phyloP scores from a whole-genome alignment of 2,888 invertebrate genomes.

The Acronicta psi region DNA sequence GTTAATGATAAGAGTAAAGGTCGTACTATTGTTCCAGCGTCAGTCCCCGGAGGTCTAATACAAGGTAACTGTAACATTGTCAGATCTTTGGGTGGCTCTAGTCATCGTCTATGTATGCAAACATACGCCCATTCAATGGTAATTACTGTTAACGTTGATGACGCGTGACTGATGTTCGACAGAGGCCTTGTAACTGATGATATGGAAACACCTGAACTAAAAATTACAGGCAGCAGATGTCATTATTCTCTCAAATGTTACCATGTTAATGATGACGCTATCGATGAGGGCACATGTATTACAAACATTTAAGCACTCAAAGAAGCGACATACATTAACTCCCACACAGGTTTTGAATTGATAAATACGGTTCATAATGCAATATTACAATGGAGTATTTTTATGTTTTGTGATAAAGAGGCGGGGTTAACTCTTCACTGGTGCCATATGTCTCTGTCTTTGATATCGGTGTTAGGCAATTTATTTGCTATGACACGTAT shows the following conservation, averaged over 20 bases:
- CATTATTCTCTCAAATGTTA: conserved; percentile 53
- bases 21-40: conserved; percentile 74
- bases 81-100: conserved; percentile 55
- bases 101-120: conserved; percentile 55
- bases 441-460: conserved; percentile 74
- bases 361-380: conserved; percentile 65
- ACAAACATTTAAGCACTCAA: conserved; percentile 60
- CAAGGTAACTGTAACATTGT: conserved; percentile 81
- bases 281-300: conserved; percentile 39
- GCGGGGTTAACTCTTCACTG: conserved; percentile 64
- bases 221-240: conserved; percentile 46
- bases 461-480: conserved; percentile 74
- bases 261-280: conserved; percentile 39
- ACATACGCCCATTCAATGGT: conserved; percentile 68
- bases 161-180: conserved; percentile 70
- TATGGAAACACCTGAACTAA: conserved; percentile 59
- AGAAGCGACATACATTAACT: conserved; percentile 54
- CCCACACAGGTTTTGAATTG: conserved; percentile 57
- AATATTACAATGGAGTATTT: conserved; percentile 71
- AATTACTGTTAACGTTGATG: conserved; percentile 72
- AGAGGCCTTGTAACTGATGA: conserved; percentile 68
- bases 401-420: conserved; percentile 66
- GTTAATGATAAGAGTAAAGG: conserved; percentile 81
- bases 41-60: conserved; percentile 72
- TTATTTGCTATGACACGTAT: conserved; percentile 79